Base-by-base conservation (phyloP, 2,113 vertebrate genomes). In the Xiphophorus hellerii region DNA sequence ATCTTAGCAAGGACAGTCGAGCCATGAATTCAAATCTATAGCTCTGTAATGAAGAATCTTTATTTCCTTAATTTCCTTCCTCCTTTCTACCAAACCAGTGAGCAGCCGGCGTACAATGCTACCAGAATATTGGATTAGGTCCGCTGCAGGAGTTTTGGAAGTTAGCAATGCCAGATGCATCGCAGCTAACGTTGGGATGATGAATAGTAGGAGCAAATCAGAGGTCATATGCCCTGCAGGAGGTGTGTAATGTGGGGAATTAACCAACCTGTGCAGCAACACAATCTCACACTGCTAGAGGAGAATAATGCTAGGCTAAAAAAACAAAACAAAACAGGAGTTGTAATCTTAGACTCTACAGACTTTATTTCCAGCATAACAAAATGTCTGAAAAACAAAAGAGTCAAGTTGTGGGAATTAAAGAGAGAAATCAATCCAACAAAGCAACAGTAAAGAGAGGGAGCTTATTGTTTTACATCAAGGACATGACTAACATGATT, bases 131-230 rank as follows among this genome's bases (percentile, higher is more conserved):
- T 71, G 81, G 84, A 90, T 81, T 69, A 61, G 70, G 61, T 58
- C 82, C 70, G 71, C 81, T 70, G 79, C 75, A 25, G 81, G 88
- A 84, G 80, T 42, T 39, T 62, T 30, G 71, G 70, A 9, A 60
- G 81, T 82, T 81, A 86, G 81, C 67, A 71, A 85, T 84, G 82
- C 83, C 72, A 86, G 81, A 86, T 78, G 61, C 77, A 81, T 77
- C 81, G 71, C 71, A 2, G 73, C 17, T 44, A 63, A 88, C 79
- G 75, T 78, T 67, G 63, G 51, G 83, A 74, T n/a, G 44, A 62
- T 62, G 76, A 89, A 88, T 78, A 87, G 81, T 48, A 5, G 15
- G 84, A 88, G 78, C 85, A 84, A 78, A 88, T 81, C 79, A 44
- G 85, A 84, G 88, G 81, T 84, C 77, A 83, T 77, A 73, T 35